Percentiles rank a stretch among this genome's conserved stretches.
These are phyloP conservation scores for Acanthurus tractus DNA, from an alignment of 2,797 vertebrate species.

Conservation along the genomic window DNA sequence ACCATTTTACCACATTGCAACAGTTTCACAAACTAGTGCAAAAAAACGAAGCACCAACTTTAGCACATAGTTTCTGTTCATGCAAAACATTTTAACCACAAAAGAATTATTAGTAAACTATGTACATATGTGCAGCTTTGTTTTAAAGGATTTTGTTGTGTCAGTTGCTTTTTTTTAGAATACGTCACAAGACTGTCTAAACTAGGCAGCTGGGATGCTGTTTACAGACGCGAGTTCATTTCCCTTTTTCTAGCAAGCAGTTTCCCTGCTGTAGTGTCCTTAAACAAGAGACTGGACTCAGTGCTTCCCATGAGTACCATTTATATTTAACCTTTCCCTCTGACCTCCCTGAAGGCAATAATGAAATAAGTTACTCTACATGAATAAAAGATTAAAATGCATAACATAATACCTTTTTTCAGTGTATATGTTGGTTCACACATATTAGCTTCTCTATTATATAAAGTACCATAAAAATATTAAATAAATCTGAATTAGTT, in stretches of 20 bases:
- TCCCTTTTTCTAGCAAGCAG: background rate
- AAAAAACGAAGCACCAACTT: background rate
- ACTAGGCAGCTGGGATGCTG: background rate
- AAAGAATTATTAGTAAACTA: conserved; percentile 4
- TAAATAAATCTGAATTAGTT: background rate
- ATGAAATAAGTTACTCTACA: conserved; percentile 44
- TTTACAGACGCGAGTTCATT: background rate
- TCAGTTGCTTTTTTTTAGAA: background rate
- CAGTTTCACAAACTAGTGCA: background rate
- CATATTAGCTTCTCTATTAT: conserved; percentile 6
- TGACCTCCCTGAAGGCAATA: conserved; percentile 51
- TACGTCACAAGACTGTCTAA: background rate
- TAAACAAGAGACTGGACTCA: conserved; percentile 48
- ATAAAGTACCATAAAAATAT: conserved; percentile 6
- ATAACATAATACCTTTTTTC: conserved; percentile 22
- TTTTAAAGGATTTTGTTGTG: background rate
- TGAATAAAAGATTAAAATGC: conserved; percentile 46
- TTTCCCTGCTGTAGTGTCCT: conserved; percentile 47
- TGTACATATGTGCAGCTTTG: background rate
- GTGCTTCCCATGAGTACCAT: conserved; percentile 42
- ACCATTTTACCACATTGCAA: background rate
- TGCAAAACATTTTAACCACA: background rate
- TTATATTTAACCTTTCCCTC: conserved; percentile 47
- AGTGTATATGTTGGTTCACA: conserved; percentile 1
- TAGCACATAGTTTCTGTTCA: background rate